Percentiles rank a stretch among this genome's conserved stretches.
phyloP scores from a whole-genome alignment of 2,888 invertebrate genomes.

The Fragum whitleyi region DNA sequence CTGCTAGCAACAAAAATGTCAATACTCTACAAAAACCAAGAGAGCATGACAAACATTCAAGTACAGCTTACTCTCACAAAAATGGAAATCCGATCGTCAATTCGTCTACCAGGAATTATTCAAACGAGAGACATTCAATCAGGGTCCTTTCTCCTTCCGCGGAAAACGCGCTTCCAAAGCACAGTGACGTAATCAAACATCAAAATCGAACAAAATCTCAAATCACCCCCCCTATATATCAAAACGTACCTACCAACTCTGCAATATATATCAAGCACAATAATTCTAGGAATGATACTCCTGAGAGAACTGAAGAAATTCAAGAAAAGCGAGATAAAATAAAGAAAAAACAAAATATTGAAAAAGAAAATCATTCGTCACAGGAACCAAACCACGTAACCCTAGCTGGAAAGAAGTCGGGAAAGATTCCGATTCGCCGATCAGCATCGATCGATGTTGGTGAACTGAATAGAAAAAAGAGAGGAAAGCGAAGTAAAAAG shows the following conservation, averaged over 20 bases:
- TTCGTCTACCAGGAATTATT: not conserved
- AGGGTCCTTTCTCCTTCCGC: not conserved
- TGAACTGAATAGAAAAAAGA: conserved; percentile 62
- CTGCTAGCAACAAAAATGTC: not conserved
- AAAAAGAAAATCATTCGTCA: not conserved
- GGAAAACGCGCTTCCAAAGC: not conserved
- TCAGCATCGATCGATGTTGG: conserved; percentile 64
- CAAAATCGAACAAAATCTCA: not conserved
- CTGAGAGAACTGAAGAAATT: not conserved
- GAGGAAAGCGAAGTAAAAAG: conserved; percentile 46
- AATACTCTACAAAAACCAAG: not conserved
- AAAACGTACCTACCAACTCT: not conserved
- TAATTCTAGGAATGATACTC: not conserved
- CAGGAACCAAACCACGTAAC: not conserved
- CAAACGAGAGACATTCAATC: not conserved
- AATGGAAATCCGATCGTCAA: not conserved
- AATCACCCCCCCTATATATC: not conserved
- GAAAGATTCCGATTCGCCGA: conserved; percentile 52
- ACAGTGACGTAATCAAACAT: not conserved
- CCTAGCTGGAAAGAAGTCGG: conserved; percentile 14
- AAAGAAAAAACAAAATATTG: not conserved
- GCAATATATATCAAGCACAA: not conserved
- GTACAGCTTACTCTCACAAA: not conserved
- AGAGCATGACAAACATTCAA: not conserved
- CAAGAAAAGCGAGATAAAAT: not conserved